Evolutionary conservation across 2,113 vertebrate species (phyloP).

Genomic region (Microcebus griseorufus): DNA sequence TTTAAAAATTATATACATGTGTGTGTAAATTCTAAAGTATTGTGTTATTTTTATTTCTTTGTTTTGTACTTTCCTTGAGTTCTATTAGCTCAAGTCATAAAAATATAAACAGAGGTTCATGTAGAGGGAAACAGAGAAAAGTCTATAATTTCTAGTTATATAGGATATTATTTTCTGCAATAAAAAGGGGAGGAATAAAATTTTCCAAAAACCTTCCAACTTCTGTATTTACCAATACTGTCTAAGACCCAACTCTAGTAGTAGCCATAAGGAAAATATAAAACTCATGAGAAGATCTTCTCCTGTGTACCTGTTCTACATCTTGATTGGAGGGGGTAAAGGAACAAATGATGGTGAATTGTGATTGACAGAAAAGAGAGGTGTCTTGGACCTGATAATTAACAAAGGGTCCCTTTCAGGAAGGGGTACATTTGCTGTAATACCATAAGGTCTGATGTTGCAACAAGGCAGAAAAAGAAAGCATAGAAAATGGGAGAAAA

Average conservation of each 20-base stretch:
- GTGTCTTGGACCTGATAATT: not conserved
- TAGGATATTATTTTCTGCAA: not conserved
- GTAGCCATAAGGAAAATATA: not conserved
- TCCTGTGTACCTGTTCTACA: not conserved
- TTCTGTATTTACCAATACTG: not conserved
- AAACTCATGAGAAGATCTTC: rapidly evolving
- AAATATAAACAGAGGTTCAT: not conserved
- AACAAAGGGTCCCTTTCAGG: not conserved
- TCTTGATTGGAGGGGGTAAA: not conserved
- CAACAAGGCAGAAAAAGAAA: not conserved
- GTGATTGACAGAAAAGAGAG: not conserved
- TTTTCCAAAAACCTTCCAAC: not conserved
- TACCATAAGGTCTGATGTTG: not conserved
- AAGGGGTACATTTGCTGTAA: not conserved
- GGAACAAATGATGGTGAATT: not conserved
- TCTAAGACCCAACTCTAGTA: not conserved
- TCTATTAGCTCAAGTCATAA: not conserved
- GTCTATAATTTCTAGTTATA: too few relatives aligned
- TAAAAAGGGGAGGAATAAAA: not conserved
- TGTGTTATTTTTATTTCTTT: not conserved
- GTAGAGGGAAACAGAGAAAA: not conserved
- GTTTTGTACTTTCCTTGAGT: not conserved
- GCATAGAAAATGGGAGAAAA: not conserved
- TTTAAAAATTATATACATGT: too few relatives aligned
- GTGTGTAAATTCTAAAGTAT: not conserved